These are phyloP conservation scores for Castor canadensis DNA, from an alignment of 2,113 vertebrate species.

Conservation along the genomic window DNA sequence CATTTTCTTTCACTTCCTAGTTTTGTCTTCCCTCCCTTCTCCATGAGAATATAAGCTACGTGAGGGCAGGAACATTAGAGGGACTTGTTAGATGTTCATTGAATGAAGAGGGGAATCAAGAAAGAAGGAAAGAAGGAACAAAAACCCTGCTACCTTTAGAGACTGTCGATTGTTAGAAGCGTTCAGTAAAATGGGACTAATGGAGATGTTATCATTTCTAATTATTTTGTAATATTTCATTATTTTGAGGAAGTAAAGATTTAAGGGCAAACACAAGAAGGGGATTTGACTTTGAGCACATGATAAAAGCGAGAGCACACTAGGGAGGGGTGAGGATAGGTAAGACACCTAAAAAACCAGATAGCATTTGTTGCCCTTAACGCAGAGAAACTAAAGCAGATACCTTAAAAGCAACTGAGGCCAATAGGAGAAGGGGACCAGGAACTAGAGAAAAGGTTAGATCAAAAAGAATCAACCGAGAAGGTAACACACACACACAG, in stretches of 20 bases:
- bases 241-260: conserved; percentile 21
- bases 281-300: too few relatives aligned
- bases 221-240: not conserved
- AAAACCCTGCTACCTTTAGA: not conserved
- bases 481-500: too few relatives aligned
- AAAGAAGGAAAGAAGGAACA: not conserved
- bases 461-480: too few relatives aligned
- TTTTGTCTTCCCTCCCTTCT: not conserved
- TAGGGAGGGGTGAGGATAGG: too few relatives aligned
- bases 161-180: not conserved
- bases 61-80: not conserved
- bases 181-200: not conserved
- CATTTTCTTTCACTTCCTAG: not conserved
- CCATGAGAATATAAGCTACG: not conserved
- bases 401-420: too few relatives aligned
- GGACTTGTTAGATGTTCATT: not conserved
- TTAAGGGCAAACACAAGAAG: conserved; percentile 2
- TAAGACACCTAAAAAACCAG: too few relatives aligned
- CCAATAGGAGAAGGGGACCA: too few relatives aligned
- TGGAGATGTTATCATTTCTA: conserved; percentile 6
- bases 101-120: not conserved
- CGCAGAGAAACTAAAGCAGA: too few relatives aligned
- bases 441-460: too few relatives aligned
- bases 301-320: too few relatives aligned
- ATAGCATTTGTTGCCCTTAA: too few relatives aligned